Percentiles rank a stretch among this genome's conserved stretches.
Evolutionary conservation across 2,797 vertebrate species (phyloP).

Genomic region (Dipus sagitta): DNA sequence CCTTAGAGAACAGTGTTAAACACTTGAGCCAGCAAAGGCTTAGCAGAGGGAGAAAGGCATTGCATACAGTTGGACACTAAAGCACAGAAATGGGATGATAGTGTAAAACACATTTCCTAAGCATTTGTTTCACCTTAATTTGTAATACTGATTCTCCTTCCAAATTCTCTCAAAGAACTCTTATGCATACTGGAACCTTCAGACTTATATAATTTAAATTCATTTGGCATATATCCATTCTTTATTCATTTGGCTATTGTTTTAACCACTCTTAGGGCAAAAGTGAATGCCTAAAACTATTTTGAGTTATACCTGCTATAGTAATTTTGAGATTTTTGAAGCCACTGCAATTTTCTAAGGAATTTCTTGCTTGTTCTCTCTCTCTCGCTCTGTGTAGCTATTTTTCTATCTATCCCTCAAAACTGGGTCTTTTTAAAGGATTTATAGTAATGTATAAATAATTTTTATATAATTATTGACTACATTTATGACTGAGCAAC

Average conservation of each 20-base stretch:
- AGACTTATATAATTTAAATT: conserved; percentile 57
- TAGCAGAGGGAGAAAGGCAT: not conserved
- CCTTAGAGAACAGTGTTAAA: not conserved
- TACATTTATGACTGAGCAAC: conserved; percentile 84
- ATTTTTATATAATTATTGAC: conserved; percentile 89
- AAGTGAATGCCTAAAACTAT: conserved; percentile 78
- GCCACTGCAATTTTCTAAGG: conserved; percentile 85
- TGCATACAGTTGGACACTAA: not conserved
- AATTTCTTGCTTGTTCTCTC: conserved; percentile 75
- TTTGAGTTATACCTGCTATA: conserved; percentile 78
- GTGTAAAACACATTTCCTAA: conserved; percentile 27
- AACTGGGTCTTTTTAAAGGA: conserved; percentile 85
- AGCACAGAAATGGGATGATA: not conserved
- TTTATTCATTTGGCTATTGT: conserved; percentile 59
- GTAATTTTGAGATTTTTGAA: conserved; percentile 72
- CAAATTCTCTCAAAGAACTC: conserved; percentile 85
- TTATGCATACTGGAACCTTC: conserved; percentile 77
- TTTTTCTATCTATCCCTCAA: conserved; percentile 72
- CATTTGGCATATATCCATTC: conserved; percentile 67
- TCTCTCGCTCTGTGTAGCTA: conserved; percentile 65
- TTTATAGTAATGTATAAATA: conserved; percentile 89
- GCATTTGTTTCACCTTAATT: conserved; percentile 77
- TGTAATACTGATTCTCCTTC: conserved; percentile 72
- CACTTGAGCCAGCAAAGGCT: not conserved
- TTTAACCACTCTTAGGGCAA: conserved; percentile 75